These are phyloP conservation scores for Drosophila fungiperda DNA, from an alignment of 2,888 invertebrate genomes.

Conservation along the genomic window DNA sequence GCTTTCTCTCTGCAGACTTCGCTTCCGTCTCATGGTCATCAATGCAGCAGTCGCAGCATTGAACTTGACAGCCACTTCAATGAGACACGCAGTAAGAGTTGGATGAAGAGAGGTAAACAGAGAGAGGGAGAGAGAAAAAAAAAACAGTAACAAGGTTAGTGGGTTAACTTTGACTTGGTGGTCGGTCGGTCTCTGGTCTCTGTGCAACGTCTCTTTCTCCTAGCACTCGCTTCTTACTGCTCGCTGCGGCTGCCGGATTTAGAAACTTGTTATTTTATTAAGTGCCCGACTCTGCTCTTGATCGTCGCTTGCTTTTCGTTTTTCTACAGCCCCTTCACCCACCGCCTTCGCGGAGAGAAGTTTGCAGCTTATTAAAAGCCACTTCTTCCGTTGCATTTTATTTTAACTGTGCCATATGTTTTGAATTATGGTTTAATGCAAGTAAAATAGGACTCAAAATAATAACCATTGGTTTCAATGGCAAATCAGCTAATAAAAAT, in stretches of 20 bases:
- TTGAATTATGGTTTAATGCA: slow-evolving; percentile 3
- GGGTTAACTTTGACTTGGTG: slow-evolving; percentile 65
- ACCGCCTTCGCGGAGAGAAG: neutral
- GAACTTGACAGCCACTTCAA: slow-evolving; percentile 70
- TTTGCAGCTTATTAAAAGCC: slow-evolving; percentile 57
- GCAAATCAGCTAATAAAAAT: slow-evolving; percentile 22
- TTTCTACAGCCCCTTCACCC: slow-evolving; percentile 26
- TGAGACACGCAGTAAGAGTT: slow-evolving; percentile 21
- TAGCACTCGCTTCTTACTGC: slow-evolving; percentile 17
- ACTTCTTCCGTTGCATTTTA: slow-evolving; percentile 46
- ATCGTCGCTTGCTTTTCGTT: slow-evolving; percentile 40
- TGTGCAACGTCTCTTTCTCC: slow-evolving; percentile 51
- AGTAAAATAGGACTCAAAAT: slow-evolving; percentile 30
- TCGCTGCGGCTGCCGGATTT: slow-evolving; percentile 63
- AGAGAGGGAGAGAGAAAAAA: slow-evolving; percentile 1
- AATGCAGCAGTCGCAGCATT: slow-evolving; percentile 53
- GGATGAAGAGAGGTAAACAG: slow-evolving; percentile 1
- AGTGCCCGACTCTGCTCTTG: slow-evolving; percentile 44
- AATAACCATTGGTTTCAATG: slow-evolving; percentile 15
- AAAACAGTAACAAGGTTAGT: slow-evolving; percentile 74
- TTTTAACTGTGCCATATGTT: slow-evolving; percentile 6
- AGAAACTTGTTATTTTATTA: slow-evolving; percentile 72
- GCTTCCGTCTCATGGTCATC: slow-evolving; percentile 51
- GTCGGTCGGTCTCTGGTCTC: slow-evolving; percentile 16
- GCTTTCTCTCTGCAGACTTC: slow-evolving; percentile 51